These are phyloP conservation scores for Natrix natrix DNA, from an alignment of 2,797 vertebrate genomes.

Conservation along the genomic window DNA sequence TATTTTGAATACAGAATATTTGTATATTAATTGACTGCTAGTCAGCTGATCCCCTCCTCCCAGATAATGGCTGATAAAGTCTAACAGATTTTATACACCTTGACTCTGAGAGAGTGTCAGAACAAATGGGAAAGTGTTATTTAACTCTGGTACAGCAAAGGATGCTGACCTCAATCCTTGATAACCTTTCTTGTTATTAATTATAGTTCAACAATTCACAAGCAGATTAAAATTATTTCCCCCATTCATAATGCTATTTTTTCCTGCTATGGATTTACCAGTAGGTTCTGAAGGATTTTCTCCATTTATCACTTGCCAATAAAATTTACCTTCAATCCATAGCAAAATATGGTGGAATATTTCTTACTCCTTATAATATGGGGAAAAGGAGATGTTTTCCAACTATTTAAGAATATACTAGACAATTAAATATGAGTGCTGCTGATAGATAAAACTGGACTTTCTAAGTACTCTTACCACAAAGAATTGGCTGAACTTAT, in stretches of 20 bases:
- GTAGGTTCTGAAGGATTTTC: not conserved
- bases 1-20: conserved; percentile 10
- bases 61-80: not conserved
- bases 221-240: conserved; percentile 2
- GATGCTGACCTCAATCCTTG: not conserved
- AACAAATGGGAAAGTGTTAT: not conserved
- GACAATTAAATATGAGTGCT: conserved; percentile 28
- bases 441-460: not conserved
- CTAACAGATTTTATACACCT: not conserved
- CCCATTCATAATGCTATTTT: not conserved
- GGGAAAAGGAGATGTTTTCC: not conserved
- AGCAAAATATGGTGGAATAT: not conserved
- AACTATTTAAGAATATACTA: not conserved
- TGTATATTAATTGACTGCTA: conserved; percentile 17
- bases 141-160: not conserved
- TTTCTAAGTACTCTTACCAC: not conserved
- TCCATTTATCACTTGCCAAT: not conserved
- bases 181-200: not conserved
- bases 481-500: not conserved
- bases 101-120: not conserved
- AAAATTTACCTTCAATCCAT: not conserved
- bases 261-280: not conserved
- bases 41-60: not conserved
- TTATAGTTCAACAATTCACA: not conserved
- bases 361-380: not conserved